Conservation (phyloP, 2,888 invertebrate genomes). For the Megamerina dolium region DNA sequence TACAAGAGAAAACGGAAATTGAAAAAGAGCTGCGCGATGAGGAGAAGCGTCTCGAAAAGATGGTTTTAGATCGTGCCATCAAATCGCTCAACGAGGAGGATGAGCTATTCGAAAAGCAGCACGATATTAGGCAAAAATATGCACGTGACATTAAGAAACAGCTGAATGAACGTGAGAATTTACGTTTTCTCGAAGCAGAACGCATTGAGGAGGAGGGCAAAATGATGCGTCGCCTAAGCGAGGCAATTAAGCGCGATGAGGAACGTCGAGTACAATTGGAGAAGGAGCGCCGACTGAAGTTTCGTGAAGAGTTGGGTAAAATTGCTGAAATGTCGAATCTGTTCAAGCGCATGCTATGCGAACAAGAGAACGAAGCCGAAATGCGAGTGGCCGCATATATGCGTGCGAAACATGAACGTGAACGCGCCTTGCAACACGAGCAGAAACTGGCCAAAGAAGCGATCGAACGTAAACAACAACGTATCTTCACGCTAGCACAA, state of each 20-base stretch:
- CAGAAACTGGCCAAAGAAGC: slow-evolving; percentile 39
- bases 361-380: slow-evolving; percentile 45
- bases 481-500: slow-evolving; percentile 38
- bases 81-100: slow-evolving; percentile 41
- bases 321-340: slow-evolving; percentile 41
- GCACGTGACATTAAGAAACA: slow-evolving; percentile 44
- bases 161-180: slow-evolving; percentile 39
- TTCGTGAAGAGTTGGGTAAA: slow-evolving; percentile 41
- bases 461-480: slow-evolving; percentile 44
- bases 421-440: slow-evolving; percentile 38
- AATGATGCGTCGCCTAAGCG: slow-evolving; percentile 33
- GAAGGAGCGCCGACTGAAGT: slow-evolving; percentile 36
- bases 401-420: slow-evolving; percentile 42
- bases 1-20: slow-evolving; percentile 56
- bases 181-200: slow-evolving; percentile 44
- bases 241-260: slow-evolving; percentile 39
- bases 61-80: slow-evolving; percentile 39
- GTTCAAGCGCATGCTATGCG: slow-evolving; percentile 43
- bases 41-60: slow-evolving; percentile 41
- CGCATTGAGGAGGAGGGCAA: slow-evolving; percentile 46
- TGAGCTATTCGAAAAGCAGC: slow-evolving; percentile 29
- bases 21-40: slow-evolving; percentile 39
- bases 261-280: slow-evolving; percentile 33
- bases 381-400: slow-evolving; percentile 45
- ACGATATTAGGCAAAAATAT: slow-evolving; percentile 36